Base-by-base conservation (phyloP, 2,888 invertebrate genomes). In the Ptycholaimellus sp. region DNA sequence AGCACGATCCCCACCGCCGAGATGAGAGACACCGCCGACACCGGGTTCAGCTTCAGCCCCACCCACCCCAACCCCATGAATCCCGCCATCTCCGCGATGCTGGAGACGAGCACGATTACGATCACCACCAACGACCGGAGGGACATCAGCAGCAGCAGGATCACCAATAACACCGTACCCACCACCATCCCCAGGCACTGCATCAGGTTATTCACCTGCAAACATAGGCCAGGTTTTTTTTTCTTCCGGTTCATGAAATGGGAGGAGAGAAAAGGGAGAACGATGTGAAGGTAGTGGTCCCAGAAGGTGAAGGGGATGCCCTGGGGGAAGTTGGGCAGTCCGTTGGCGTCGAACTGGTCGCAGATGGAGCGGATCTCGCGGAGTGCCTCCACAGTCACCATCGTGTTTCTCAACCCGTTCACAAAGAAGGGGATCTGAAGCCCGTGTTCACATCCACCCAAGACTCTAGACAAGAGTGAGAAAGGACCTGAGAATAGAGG, bases 291-390 rank as follows among this genome's bases (percentile, higher is more conserved):
- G 55, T 83, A 85, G 63, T 85, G 83, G 60, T 87, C 85, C 81
- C 83, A 87, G 62, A 80, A 87, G 29, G 80, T 70, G 61, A 87
- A 85, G 2, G 83, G 81, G 52, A 82, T 77, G n/a, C 85, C 85
- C 41, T 78, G 76, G 1, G 93, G 93, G 63, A 83, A 93, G 61
- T 87, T 93, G n/a, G 82, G 81, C 46, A 96, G 64, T 13, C 90
- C 90, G 9, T 38, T 35, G 35, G 71, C 72, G 59, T 80, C 77
- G 60, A 79, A 96, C 51, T 72, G 72, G 37, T 76, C 70, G 54
- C 85, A 87, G 49, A 90, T 68, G 46, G 73, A 72, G 41, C 90
- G 70, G 21, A 65, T 57, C 43, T 59, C 54, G 52, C 59, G 44
- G 21, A 49, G 41, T 22, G 21, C 9, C 37, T 55, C 48, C 11